phyloP scores from a whole-genome alignment of 1,140 invertebrate genomes.

The Phymastichus coffea region DNA sequence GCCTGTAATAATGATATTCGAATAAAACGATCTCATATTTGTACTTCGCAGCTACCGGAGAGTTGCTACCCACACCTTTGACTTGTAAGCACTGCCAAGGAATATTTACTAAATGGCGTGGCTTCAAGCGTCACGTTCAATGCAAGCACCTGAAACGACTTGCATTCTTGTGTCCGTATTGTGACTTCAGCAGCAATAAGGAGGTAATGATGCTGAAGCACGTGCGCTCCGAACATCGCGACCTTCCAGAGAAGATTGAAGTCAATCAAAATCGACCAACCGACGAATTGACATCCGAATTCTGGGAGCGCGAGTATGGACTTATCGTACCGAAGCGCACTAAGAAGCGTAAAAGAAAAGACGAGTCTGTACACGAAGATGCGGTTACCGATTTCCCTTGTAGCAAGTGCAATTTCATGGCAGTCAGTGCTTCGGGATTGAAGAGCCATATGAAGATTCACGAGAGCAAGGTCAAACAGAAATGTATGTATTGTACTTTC shows the following conservation, averaged over 20 bases:
- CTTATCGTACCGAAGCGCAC: slow-evolving; percentile 21
- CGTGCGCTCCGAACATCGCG: slow-evolving; percentile 41
- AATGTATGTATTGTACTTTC: slow-evolving; percentile 46
- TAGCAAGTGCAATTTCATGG: slow-evolving; percentile 40
- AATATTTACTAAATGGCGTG: slow-evolving; percentile 41
- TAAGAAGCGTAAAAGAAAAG: slow-evolving; percentile 35
- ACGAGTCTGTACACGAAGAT: background rate
- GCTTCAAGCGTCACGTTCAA: slow-evolving; percentile 52
- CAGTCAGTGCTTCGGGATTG: slow-evolving; percentile 39
- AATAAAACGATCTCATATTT: no score
- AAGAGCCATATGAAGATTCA: slow-evolving; percentile 46
- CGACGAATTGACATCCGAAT: slow-evolving; percentile 42
- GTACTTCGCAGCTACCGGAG: background rate
- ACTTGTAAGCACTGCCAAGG: slow-evolving; percentile 51
- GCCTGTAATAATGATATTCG: background rate
- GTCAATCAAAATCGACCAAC: slow-evolving; percentile 36
- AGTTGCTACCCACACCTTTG: slow-evolving; percentile 17
- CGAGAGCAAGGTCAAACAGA: slow-evolving; percentile 30
- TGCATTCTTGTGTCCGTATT: slow-evolving; percentile 48
- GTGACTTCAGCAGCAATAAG: slow-evolving; percentile 46
- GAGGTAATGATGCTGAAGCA: slow-evolving; percentile 44
- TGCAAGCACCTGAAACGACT: slow-evolving; percentile 47
- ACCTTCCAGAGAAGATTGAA: slow-evolving; percentile 32
- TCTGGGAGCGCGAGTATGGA: slow-evolving; percentile 53
- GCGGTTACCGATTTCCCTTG: slow-evolving; percentile 39